A percentile compares a stretch with the other conserved stretches of the same genome.
phyloP scores from a whole-genome alignment of 2,888 invertebrate species.

The Thysanoteuthis rhombus region DNA sequence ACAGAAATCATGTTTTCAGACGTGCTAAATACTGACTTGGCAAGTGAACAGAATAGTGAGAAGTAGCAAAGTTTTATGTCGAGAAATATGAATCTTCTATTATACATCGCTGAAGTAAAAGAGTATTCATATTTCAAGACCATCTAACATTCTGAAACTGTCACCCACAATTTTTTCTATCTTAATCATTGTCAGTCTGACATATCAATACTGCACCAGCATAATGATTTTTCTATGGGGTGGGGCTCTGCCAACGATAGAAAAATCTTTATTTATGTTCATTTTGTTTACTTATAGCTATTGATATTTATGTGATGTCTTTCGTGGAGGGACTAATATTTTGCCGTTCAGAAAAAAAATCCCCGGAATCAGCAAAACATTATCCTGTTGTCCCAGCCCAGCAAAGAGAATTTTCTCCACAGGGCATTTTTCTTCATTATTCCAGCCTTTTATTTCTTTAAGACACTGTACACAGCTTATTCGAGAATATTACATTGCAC shows the following conservation, averaged over 20 bases:
- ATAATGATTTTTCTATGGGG: not conserved
- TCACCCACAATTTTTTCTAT: not conserved
- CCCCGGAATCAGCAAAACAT: no score
- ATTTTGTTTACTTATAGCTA: not conserved
- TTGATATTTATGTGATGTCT: not conserved
- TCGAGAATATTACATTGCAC: no score
- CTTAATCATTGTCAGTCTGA: not conserved
- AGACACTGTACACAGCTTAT: no score
- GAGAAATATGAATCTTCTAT: not conserved
- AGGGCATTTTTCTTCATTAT: no score
- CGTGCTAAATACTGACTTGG: not conserved
- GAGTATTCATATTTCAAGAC: not conserved
- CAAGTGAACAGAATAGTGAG: no score
- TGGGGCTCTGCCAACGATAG: not conserved
- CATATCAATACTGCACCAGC: not conserved
- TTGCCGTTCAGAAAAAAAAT: no score
- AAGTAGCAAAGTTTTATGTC: not conserved
- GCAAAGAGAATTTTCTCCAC: no score
- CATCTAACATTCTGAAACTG: not conserved
- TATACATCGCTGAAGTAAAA: not conserved
- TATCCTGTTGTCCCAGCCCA: no score
- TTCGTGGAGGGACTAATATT: no score
- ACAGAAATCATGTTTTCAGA: not conserved
- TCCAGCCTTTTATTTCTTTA: no score
- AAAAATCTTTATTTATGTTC: not conserved